A percentile compares a stretch with the other conserved stretches of the same genome.
phyloP scores from a whole-genome alignment of 2,888 invertebrate genomes.

The Drosophila testacea region DNA sequence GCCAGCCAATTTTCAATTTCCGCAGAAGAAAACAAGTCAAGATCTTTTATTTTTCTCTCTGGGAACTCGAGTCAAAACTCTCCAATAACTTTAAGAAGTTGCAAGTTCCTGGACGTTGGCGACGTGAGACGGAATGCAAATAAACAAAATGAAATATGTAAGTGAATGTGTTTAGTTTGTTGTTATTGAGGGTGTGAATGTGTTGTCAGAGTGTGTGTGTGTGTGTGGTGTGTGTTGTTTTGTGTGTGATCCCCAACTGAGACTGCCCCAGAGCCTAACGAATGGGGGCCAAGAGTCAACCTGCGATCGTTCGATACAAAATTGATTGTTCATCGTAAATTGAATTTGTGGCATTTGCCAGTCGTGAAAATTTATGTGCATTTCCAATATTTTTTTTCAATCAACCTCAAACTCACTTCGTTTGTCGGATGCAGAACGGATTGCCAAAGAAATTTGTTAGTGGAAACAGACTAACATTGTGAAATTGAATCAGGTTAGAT shows the following conservation, averaged over 20 bases:
- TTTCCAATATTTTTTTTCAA: conserved; percentile 48
- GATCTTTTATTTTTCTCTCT: conserved; percentile 20
- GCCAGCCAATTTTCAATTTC: conserved; percentile 66
- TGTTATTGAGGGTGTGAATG: conserved; percentile 22
- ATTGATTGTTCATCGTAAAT: conserved; percentile 70
- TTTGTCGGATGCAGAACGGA: conserved; percentile 7
- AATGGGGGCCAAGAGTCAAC: conserved; percentile 74
- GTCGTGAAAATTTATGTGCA: conserved; percentile 51
- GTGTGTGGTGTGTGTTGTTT: conserved; percentile 29
- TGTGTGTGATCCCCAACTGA: conserved; percentile 39
- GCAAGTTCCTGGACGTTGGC: conserved; percentile 20
- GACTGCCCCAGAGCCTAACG: conserved; percentile 49
- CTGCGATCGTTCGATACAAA: conserved; percentile 64
- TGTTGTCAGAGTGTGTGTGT: conserved; percentile 19
- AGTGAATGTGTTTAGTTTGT: conserved; percentile 42
- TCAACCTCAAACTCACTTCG: conserved; percentile 28
- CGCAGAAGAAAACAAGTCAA: conserved; percentile 31
- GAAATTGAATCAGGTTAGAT: not conserved
- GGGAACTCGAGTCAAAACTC: conserved; percentile 54
- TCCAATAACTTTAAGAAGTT: conserved; percentile 47
- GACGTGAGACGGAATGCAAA: conserved; percentile 52
- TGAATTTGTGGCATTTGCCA: conserved; percentile 66
- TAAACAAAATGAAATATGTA: conserved; percentile 71
- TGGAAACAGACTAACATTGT: not conserved
- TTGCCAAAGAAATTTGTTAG: conserved; percentile 25